These are phyloP conservation scores for Ceriagrion tenellum DNA, from an alignment of 2,888 invertebrate genomes.

Conservation along the genomic window DNA sequence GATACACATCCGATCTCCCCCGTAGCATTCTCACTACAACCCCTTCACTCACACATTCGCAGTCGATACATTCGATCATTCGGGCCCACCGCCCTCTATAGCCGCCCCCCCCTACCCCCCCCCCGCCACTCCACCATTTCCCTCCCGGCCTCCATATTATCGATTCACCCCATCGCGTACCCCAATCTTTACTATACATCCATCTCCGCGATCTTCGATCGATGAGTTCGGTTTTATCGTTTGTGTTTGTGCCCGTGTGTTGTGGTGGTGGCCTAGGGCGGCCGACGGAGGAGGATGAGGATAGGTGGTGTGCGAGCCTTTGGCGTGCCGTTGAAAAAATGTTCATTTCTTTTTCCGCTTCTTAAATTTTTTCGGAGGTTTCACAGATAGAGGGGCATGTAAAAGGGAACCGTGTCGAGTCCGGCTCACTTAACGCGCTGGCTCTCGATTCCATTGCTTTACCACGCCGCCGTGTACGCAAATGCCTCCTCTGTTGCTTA, in stretches of 20 bases:
- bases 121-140: too few relatives aligned
- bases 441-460: too few relatives aligned
- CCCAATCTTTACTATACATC: neutral
- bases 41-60: neutral
- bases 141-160: too few relatives aligned
- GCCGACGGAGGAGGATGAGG: neutral
- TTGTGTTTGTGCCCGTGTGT: too few relatives aligned
- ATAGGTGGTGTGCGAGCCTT: neutral
- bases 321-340: neutral
- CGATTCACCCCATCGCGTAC: too few relatives aligned
- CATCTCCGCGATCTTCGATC: neutral
- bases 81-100: neutral
- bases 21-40: neutral
- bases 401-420: too few relatives aligned
- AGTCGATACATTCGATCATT: slow-evolving; percentile 31
- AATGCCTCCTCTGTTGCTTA: too few relatives aligned
- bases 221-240: slow-evolving; percentile 1
- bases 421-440: too few relatives aligned
- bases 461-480: too few relatives aligned
- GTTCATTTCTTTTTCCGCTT: neutral
- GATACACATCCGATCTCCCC: slow-evolving; percentile 13
- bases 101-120: neutral
- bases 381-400: too few relatives aligned
- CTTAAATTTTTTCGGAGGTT: neutral
- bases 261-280: neutral